A percentile compares a stretch with the other conserved stretches of the same genome.
These are phyloP conservation scores for Diogma glabrata DNA, from an alignment of 2,888 invertebrate species.

Conservation along the genomic window DNA sequence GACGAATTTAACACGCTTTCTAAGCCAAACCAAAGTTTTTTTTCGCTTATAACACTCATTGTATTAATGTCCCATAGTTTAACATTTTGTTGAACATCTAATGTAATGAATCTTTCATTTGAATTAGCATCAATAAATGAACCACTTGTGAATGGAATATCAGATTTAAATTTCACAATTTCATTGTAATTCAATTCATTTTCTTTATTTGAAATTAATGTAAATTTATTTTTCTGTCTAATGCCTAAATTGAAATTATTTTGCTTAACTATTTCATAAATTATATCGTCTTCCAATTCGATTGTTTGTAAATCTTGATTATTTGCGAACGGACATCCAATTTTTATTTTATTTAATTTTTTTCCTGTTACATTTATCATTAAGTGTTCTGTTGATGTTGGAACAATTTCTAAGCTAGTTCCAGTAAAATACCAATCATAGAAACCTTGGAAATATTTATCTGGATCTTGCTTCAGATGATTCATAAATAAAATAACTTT, in stretches of 20 bases:
- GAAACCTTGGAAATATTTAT: slow-evolving; percentile 26
- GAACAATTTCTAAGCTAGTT: slow-evolving; percentile 25
- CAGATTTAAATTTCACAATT: not conserved
- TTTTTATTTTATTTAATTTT: not conserved
- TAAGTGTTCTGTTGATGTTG: not conserved
- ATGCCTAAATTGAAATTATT: not conserved
- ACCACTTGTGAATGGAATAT: not conserved
- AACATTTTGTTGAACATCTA: not conserved
- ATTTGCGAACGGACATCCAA: too few species aligned
- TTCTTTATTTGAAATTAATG: not conserved
- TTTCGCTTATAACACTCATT: too few species aligned
- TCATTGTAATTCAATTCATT: not conserved
- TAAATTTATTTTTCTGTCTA: not conserved
- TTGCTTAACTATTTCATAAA: not conserved
- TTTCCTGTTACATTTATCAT: not conserved
- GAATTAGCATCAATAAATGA: too few species aligned
- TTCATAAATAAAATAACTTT: too few species aligned
- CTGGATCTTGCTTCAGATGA: slow-evolving; percentile 22
- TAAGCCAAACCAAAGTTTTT: too few species aligned
- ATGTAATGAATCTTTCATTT: not conserved
- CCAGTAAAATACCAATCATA: slow-evolving; percentile 34
- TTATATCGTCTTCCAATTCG: not conserved
- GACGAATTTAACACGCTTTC: too few species aligned
- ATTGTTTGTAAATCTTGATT: not conserved
- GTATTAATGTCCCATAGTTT: not conserved